Conservation (phyloP, 2,797 vertebrate species). For the Molossus molossus region DNA sequence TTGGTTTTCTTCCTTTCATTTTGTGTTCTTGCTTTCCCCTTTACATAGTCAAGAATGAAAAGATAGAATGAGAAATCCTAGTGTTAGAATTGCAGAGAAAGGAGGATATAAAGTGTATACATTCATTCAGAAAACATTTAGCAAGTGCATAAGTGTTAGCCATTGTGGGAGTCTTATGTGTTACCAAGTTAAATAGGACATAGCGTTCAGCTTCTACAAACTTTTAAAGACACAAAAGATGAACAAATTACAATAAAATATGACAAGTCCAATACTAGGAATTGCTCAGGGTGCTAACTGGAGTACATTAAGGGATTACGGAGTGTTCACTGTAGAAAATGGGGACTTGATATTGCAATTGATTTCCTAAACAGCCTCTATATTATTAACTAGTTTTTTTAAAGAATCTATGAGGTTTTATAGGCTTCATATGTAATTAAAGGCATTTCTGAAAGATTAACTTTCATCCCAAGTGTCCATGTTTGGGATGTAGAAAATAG, state of each 20-base stretch:
- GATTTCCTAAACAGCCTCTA: not conserved
- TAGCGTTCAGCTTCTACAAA: not conserved
- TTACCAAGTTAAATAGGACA: not conserved
- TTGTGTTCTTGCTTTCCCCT: not conserved
- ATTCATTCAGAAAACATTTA: conserved; percentile 33
- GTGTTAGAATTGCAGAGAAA: not conserved
- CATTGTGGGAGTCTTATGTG: not conserved
- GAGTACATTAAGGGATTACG: not conserved
- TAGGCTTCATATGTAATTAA: not conserved
- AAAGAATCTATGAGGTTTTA: not conserved
- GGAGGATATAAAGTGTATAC: not conserved
- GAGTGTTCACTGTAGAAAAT: not conserved
- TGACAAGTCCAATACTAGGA: not conserved
- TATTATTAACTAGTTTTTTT: not conserved
- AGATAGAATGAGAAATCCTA: not conserved
- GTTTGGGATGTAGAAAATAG: not conserved
- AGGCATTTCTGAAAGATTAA: not conserved
- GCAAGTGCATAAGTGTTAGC: not conserved
- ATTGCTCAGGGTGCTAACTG: not conserved
- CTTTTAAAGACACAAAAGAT: not conserved
- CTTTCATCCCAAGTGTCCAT: not conserved
- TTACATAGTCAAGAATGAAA: not conserved
- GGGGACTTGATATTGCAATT: not conserved
- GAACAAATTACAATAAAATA: not conserved
- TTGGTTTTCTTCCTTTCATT: not conserved